These are phyloP conservation scores for Dipus sagitta DNA, from an alignment of 2,797 vertebrate genomes.

Conservation along the genomic window DNA sequence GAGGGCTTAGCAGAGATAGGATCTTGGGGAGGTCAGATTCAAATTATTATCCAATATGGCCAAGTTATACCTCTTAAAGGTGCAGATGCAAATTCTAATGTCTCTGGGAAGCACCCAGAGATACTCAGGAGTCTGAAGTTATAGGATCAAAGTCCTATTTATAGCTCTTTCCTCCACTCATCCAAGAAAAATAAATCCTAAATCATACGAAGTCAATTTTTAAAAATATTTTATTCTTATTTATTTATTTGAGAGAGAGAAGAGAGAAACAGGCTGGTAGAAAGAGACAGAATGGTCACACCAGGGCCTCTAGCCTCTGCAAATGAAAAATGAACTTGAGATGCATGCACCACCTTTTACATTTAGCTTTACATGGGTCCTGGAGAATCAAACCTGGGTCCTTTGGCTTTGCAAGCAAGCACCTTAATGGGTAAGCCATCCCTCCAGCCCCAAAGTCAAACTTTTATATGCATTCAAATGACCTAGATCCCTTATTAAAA, in stretches of 20 bases:
- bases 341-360: no score
- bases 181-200: not conserved
- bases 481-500: not conserved
- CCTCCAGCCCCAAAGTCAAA: not conserved
- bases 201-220: not conserved
- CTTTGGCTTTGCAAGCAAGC: no score
- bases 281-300: no score
- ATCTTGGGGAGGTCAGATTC: not conserved
- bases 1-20: not conserved
- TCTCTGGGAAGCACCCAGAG: not conserved
- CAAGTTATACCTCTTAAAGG: constrained; percentile 14
- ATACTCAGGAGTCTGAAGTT: not conserved
- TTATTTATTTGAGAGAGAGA: no score
- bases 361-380: no score
- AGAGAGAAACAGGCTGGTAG: no score
- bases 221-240: no score
- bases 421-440: no score
- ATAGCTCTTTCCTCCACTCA: not conserved
- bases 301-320: no score
- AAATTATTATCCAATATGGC: not conserved
- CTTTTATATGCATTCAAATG: not conserved
- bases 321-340: no score
- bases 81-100: not conserved
- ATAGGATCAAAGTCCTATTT: not conserved
- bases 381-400: no score